Evolutionary conservation across 2,113 vertebrate genomes (phyloP), one percentile per base, ranked within the genome.

Genomic region (Mionectes macconnelli): DNA sequence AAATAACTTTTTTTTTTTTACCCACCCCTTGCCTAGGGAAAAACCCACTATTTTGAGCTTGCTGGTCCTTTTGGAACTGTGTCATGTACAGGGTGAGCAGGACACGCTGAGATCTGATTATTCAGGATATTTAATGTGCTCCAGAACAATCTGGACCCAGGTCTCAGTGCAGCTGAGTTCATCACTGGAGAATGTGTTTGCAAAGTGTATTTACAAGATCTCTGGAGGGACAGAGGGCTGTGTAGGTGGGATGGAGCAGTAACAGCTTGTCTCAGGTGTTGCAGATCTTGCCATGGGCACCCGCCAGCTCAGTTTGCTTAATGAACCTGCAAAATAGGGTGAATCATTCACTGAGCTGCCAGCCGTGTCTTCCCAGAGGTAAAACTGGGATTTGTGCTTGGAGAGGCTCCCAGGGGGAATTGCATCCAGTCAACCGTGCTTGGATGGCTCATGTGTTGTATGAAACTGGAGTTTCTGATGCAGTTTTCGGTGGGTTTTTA

Each of bases 241-340:
- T 39, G 88, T 94, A 52, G 84, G 94, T 90, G 94, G 92, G 14
- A 45, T 20, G 35, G 93, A 91, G 88, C 45, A 93, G 90, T 76
- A 93, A 3, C 76, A 64, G 85, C 87, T 94, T 87, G 84, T 87
- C 55, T 14, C 45, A 77, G 82, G 67, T 77, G 10, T 91, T 93
- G 70, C 89, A 7, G 30, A 2, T 37, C 84, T 76, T 78, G 84
- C 94, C 72, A 3, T 20, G 91, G 87, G 93, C 92, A 56, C 22
- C 55, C 20, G 24, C 47, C 70, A n/a, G 80, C 53, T 66, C 42
- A 4, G 14, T 75, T 56, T 83, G 75, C 87, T 47, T 47, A 45
- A 55, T 7, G 47, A 59, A 19, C 62, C 40, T 44, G 52, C 60
- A 28, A 73, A 60, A 64, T n/a, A 27, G 57, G 84, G 27, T 96